A percentile compares a stretch with the other conserved stretches of the same genome.
These are phyloP conservation scores for Tolypeutes matacus DNA, from an alignment of 2,797 vertebrate genomes.

Conservation along the genomic window DNA sequence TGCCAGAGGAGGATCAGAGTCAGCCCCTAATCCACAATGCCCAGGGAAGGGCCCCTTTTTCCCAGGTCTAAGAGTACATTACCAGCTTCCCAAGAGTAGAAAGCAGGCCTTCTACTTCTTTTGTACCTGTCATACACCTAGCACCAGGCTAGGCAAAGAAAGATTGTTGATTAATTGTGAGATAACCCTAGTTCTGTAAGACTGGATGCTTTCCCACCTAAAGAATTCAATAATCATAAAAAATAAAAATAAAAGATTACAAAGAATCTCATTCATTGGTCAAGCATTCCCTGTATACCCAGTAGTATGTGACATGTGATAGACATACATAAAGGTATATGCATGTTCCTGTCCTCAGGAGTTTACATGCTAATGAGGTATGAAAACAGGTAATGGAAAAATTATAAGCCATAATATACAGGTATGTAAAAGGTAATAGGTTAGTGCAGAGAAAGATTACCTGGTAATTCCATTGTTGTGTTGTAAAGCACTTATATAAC, in stretches of 20 bases:
- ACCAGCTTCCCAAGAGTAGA: not conserved
- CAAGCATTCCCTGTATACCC: not conserved
- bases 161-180: not conserved
- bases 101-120: not conserved
- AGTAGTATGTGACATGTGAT: not conserved
- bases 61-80: not conserved
- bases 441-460: not conserved
- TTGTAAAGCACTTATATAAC: not conserved
- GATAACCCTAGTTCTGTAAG: not conserved
- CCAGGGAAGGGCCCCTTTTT: no score
- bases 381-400: not conserved
- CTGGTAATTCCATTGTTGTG: not conserved
- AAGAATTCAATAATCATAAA: not conserved
- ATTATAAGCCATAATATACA: not conserved
- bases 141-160: not conserved
- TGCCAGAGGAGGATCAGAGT: not conserved
- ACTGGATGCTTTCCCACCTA: slow-evolving; percentile 13
- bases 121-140: no score
- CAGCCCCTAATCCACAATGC: no score
- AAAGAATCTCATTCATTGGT: not conserved
- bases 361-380: not conserved
- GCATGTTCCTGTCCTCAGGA: not conserved
- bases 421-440: not conserved
- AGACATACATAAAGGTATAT: not conserved
- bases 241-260: not conserved